Evolutionary conservation across 2,797 vertebrate species (phyloP).

Genomic region (Anolis apletophallus): DNA sequence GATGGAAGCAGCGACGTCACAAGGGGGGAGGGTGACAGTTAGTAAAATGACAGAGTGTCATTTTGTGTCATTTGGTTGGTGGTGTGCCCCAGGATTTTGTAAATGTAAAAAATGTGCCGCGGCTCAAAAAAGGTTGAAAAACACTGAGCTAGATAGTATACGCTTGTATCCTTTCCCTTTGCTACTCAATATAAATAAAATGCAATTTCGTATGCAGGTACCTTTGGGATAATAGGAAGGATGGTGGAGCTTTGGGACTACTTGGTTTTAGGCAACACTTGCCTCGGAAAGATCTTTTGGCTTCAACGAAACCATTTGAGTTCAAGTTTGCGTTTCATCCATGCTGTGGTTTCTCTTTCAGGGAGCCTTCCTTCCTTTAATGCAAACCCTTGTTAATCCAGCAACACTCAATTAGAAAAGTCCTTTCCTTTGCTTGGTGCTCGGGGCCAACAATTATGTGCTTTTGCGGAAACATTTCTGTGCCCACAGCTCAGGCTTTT

Average conservation of each 20-base stretch:
- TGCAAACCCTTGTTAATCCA: constrained; percentile 13
- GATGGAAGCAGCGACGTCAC: too few species aligned
- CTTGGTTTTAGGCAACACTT: not conserved
- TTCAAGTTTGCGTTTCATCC: not conserved
- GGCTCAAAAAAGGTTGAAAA: too few species aligned
- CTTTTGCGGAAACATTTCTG: not conserved
- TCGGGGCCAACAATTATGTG: not conserved
- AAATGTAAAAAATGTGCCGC: too few species aligned
- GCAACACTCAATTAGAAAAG: not conserved
- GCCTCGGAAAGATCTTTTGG: not conserved
- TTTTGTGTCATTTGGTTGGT: too few species aligned
- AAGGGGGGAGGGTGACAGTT: too few species aligned
- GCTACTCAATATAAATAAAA: not conserved
- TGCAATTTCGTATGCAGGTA: not conserved
- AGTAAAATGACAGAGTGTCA: too few species aligned
- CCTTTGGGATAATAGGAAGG: not conserved
- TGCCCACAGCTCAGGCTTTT: not conserved
- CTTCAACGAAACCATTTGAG: too few species aligned
- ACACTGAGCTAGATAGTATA: too few species aligned
- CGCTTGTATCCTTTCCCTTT: not conserved
- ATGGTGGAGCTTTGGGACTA: fast-evolving
- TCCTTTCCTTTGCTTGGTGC: not conserved
- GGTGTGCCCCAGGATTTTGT: too few species aligned
- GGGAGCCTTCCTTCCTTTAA: constrained; percentile 9
- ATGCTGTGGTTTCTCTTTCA: not conserved